Conservation (phyloP, 2,113 vertebrate species). For the Herpetotheres cachinnans region DNA sequence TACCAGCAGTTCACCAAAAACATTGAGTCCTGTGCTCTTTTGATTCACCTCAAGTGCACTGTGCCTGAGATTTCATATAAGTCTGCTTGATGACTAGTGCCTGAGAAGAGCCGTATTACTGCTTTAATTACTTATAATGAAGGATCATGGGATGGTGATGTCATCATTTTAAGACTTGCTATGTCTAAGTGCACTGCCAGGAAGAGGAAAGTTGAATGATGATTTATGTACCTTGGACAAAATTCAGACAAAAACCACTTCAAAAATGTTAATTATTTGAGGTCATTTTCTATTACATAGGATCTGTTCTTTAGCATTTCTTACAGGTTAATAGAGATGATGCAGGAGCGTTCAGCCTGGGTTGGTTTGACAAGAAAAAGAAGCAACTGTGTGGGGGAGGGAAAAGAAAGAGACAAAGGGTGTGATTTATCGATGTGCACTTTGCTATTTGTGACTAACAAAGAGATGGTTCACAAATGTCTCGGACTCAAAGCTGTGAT, state of each 20-base stretch:
- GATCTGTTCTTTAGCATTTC: slow-evolving; percentile 27
- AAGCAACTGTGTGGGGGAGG: slow-evolving; percentile 7
- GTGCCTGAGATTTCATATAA: background rate
- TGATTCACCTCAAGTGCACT: slow-evolving; percentile 39
- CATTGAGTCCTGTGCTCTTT: slow-evolving; percentile 27
- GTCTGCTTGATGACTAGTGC: slow-evolving; percentile 14
- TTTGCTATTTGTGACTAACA: slow-evolving; percentile 54
- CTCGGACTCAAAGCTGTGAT: slow-evolving; percentile 22
- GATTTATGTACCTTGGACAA: slow-evolving; percentile 58
- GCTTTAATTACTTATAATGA: slow-evolving; percentile 59
- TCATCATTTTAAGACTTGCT: slow-evolving; percentile 56
- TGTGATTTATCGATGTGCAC: slow-evolving; percentile 50
- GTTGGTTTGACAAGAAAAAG: slow-evolving; percentile 19
- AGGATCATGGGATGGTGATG: slow-evolving; percentile 55
- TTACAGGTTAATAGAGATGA: slow-evolving; percentile 33
- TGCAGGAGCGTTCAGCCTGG: background rate
- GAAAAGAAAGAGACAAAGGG: slow-evolving; percentile 28
- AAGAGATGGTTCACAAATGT: slow-evolving; percentile 42
- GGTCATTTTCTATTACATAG: slow-evolving; percentile 43
- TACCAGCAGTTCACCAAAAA: slow-evolving; percentile 41
- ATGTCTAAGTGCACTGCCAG: slow-evolving; percentile 67
- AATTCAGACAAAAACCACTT: slow-evolving; percentile 58
- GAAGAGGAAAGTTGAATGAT: slow-evolving; percentile 58
- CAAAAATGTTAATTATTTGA: slow-evolving; percentile 59
- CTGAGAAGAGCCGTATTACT: slow-evolving; percentile 11